Evolutionary conservation across 2,888 invertebrate genomes (phyloP).

Genomic region (Drosophila recens): DNA sequence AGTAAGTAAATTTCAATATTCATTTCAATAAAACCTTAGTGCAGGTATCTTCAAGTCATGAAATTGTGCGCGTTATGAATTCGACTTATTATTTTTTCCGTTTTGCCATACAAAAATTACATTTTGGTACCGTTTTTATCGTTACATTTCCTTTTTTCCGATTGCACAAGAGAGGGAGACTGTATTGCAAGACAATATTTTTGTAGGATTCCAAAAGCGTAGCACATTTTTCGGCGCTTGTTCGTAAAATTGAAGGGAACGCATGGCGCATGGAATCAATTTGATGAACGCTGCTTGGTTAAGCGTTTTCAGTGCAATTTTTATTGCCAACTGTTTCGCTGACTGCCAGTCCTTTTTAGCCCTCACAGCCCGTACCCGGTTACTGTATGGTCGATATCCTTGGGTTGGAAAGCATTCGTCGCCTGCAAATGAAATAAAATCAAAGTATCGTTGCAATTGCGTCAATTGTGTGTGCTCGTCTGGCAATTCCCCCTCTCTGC

Average conservation of each 20-base stretch:
- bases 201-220: constrained; percentile 63
- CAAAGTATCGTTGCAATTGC: constrained; percentile 80
- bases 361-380: not conserved
- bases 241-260: constrained; percentile 4
- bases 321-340: constrained; percentile 76
- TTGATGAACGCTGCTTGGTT: constrained; percentile 79
- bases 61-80: not conserved
- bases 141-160: constrained; percentile 17
- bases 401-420: constrained; percentile 50
- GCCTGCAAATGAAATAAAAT: constrained; percentile 77
- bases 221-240: constrained; percentile 65
- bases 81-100: constrained; percentile 19
- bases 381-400: not conserved
- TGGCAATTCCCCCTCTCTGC: constrained; percentile 1
- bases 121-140: constrained; percentile 54
- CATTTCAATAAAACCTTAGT: not conserved
- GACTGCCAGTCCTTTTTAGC: constrained; percentile 26
- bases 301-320: constrained; percentile 81
- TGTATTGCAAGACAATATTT: constrained; percentile 74
- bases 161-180: not conserved
- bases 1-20: not conserved
- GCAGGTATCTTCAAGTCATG: constrained; percentile 18
- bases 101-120: constrained; percentile 67
- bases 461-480: constrained; percentile 72
- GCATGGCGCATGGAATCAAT: constrained; percentile 71